These are phyloP conservation scores for Drosophila histrio DNA, from an alignment of 2,888 invertebrate species.

Conservation along the genomic window DNA sequence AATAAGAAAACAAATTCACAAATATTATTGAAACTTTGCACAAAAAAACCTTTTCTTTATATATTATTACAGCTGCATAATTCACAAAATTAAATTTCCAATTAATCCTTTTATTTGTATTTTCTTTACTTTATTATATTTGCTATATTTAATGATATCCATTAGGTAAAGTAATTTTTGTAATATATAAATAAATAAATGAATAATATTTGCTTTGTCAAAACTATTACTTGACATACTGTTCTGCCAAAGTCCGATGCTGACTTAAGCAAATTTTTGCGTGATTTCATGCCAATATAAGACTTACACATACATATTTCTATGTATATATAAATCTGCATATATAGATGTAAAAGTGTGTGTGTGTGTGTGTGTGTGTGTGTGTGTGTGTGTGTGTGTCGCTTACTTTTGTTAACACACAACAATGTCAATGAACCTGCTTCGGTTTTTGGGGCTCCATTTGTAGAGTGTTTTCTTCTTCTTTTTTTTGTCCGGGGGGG, in stretches of 20 bases:
- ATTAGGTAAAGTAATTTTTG: neutral
- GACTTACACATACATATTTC: neutral
- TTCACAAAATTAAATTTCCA: too few relatives aligned
- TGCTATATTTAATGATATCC: too few relatives aligned
- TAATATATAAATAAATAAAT: neutral
- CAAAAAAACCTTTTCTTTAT: too few relatives aligned
- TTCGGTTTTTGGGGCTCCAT: conserved; percentile 20
- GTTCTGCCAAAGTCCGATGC: conserved; percentile 22
- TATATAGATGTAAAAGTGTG: neutral
- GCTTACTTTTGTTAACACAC: conserved; percentile 17
- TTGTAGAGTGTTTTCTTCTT: conserved; percentile 5
- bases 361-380: neutral
- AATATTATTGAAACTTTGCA: too few relatives aligned
- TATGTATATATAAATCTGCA: neutral
- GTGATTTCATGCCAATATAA: conserved; percentile 31
- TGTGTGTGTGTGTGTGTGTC: conserved; percentile 7
- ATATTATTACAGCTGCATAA: too few relatives aligned
- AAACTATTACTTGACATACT: neutral
- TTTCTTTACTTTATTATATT: too few relatives aligned
- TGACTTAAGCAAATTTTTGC: conserved; percentile 54
- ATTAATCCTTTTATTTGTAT: too few relatives aligned
- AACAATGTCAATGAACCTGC: conserved; percentile 61
- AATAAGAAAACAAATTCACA: too few relatives aligned
- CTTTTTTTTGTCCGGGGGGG: neutral
- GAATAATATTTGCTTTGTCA: neutral